Percentiles rank a stretch among this genome's conserved stretches.
Evolutionary conservation across 2,888 invertebrate genomes (phyloP).

Genomic region (Drosophila incognita): DNA sequence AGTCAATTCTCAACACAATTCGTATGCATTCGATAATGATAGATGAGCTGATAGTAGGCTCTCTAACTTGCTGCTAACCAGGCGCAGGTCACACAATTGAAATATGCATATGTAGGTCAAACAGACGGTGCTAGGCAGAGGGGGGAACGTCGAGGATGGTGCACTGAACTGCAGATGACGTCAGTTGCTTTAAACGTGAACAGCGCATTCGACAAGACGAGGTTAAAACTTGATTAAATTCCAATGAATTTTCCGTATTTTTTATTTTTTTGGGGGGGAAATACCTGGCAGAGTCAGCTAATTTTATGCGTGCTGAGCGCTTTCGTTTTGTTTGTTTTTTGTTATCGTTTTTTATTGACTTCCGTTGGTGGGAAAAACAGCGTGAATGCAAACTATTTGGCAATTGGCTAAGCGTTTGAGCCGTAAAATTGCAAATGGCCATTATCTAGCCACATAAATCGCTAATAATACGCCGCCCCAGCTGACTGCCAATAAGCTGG

Average conservation of each 20-base stretch:
- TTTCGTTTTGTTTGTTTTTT: conserved; percentile 22
- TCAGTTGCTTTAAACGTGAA: conserved; percentile 40
- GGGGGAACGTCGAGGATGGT: background rate
- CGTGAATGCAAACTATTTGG: conserved; percentile 57
- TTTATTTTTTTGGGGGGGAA: conserved; percentile 48
- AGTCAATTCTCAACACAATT: conserved; percentile 23
- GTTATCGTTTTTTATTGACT: conserved; percentile 42
- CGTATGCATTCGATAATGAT: conserved; percentile 32
- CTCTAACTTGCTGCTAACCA: conserved; percentile 23
- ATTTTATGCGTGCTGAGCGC: conserved; percentile 11
- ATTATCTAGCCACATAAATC: conserved; percentile 71
- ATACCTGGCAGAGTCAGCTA: conserved; percentile 48
- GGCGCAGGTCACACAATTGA: conserved; percentile 20
- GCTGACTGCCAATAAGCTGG: conserved; percentile 66
- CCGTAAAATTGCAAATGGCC: conserved; percentile 66
- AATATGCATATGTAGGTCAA: conserved; percentile 40
- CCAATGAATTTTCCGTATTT: conserved; percentile 43
- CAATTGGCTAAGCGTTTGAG: conserved; percentile 61
- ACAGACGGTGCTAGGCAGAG: background rate
- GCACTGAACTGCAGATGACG: conserved; percentile 47
- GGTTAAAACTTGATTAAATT: conserved; percentile 45
- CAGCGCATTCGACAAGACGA: conserved; percentile 25
- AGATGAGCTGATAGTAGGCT: conserved; percentile 19
- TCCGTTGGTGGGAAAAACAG: conserved; percentile 59
- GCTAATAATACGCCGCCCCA: conserved; percentile 56